A percentile compares a stretch with the other conserved stretches of the same genome.
phyloP scores from a whole-genome alignment of 2,113 vertebrate genomes.

The Pangasianodon gigas region DNA sequence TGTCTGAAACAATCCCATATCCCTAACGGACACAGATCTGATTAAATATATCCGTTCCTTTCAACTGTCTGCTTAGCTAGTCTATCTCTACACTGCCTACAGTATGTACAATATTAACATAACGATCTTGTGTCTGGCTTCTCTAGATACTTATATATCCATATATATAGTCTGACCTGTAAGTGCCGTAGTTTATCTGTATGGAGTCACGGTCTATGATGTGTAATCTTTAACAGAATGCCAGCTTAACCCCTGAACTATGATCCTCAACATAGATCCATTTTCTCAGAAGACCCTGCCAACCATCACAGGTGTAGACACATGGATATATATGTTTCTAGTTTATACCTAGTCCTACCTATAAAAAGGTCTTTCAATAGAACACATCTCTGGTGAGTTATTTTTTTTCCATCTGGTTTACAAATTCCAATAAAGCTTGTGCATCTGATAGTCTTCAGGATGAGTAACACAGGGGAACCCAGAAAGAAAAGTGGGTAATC shows the following conservation, averaged over 20 bases:
- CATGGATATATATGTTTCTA: neutral
- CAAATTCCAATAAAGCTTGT: neutral
- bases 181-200: neutral
- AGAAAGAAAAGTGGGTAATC: neutral
- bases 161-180: neutral
- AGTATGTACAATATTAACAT: neutral
- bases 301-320: conserved; percentile 8
- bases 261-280: conserved; percentile 20
- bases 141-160: neutral
- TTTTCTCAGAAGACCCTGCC: neutral
- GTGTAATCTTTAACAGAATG: conserved; percentile 23
- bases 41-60: neutral
- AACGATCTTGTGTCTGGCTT: neutral
- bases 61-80: neutral
- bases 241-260: conserved; percentile 20
- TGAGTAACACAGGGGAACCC: neutral
- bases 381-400: neutral
- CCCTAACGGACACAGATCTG: neutral
- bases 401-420: too few species aligned
- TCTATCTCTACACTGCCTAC: neutral
- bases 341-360: neutral
- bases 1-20: neutral
- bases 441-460: neutral
- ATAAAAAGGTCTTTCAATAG: neutral
- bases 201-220: neutral